Base-by-base conservation (phyloP, 2,888 invertebrate species). In the Eugnorisma glareosa region DNA sequence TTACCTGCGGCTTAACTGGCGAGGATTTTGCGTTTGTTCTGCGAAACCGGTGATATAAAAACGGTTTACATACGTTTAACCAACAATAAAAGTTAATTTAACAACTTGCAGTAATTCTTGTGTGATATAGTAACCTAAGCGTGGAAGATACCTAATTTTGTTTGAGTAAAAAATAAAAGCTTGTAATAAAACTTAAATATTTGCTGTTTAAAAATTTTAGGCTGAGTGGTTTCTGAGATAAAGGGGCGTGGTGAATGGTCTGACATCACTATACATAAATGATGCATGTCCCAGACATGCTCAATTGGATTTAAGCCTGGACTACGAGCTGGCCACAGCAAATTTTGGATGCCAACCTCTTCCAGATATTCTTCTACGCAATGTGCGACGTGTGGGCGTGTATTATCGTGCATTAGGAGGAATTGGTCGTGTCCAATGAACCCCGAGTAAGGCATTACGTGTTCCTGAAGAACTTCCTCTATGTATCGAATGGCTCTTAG, bases 1-100 rank as follows among this genome's bases (percentile, higher is more conserved):
- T 82, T 84, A 79, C 77, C 80, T 75, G 71, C 40, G 75, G 77
- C 67, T 77, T 76, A 77, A 77, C 61, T 86, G 64, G 31, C 11
- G 75, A 35, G 71, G 71, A 66, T 78, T 80, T 86, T 71, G 66
- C 70, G 64, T 83, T 81, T 76, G 75, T 79, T 77, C 31, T 54
- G 72, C 35, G 68, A 67, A 73, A 80, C 67, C 57, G 28, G n/a
- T 24, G 68, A 76, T 43, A 57, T 64, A 35, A 74, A 81, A 70
- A 67, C 57, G 57, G 28, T 57, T 28, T n/a, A 54, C 54, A 66
- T 67, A 48, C 24, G 21, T n/a, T 28, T 13, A 48, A 45, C 15
- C 24, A 21, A 24, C 24, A 11, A 13, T 28, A 4, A 8, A 43
- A 51, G 40, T 61, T 77, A 35, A 61, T 13, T 67, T 40, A 67